phyloP scores from a whole-genome alignment of 2,113 vertebrate genomes.

The Planiliza haematocheilus region DNA sequence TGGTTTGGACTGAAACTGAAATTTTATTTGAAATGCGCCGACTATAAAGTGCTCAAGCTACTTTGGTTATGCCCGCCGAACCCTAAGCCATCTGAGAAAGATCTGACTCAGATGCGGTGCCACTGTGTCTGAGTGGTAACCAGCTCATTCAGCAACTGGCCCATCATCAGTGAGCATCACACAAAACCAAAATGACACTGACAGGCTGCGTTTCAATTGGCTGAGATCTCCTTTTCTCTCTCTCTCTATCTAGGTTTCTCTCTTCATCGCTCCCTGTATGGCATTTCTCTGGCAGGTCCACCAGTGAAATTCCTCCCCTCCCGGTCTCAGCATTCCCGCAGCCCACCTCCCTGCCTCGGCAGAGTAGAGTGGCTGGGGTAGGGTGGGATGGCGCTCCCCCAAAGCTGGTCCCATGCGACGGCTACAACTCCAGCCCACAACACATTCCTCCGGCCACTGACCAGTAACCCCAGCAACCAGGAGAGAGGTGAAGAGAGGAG shows the following conservation, averaged over 20 bases:
- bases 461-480: constrained; percentile 78
- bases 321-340: constrained; percentile 79
- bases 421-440: constrained; percentile 77
- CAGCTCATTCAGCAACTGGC: constrained; percentile 73
- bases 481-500: constrained; percentile 75
- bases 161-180: constrained; percentile 72
- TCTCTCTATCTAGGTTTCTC: constrained; percentile 73
- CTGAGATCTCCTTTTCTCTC: constrained; percentile 75
- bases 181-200: constrained; percentile 68
- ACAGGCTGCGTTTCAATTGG: constrained; percentile 77
- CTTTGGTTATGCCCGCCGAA: constrained; percentile 27
- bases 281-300: constrained; percentile 85
- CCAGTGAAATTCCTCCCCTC: constrained; percentile 82
- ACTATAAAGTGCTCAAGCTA: constrained; percentile 19
- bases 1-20: constrained; percentile 42
- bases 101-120: constrained; percentile 69
- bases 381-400: constrained; percentile 70
- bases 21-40: constrained; percentile 13
- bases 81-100: constrained; percentile 38
- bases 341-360: constrained; percentile 80
- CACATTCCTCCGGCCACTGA: constrained; percentile 81
- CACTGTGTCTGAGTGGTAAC: constrained; percentile 70
- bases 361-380: constrained; percentile 68
- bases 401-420: constrained; percentile 71
- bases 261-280: constrained; percentile 81